phyloP scores from a whole-genome alignment of 2,113 vertebrate species.

The Muntiacus muntjak region DNA sequence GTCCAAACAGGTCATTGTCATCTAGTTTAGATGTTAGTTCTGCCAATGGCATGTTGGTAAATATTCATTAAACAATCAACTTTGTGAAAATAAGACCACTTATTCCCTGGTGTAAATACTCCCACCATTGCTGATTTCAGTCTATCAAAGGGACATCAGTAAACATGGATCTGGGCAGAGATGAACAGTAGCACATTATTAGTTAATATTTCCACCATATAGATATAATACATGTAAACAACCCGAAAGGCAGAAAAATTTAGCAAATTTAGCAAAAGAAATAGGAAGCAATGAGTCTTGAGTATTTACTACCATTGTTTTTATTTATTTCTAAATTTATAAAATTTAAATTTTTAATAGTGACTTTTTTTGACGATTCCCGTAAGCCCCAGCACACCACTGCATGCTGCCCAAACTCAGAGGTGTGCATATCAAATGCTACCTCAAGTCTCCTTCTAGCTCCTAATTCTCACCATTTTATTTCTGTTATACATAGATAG shows the following conservation, averaged over 20 bases:
- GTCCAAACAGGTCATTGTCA: neutral
- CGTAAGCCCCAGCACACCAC: neutral
- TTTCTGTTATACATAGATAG: conserved; percentile 14
- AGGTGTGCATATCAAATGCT: neutral
- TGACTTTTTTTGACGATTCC: neutral
- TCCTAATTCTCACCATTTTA: neutral
- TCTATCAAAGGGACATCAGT: neutral
- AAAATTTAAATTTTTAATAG: neutral
- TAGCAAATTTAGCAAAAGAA: neutral
- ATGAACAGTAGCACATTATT: too few species aligned
- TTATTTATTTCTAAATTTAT: neutral
- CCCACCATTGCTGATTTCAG: neutral
- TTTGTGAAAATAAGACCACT: neutral
- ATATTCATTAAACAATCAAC: neutral
- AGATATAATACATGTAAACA: neutral
- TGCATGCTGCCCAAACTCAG: neutral
- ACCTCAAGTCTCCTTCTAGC: neutral
- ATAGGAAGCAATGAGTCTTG: neutral
- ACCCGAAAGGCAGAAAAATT: neutral
- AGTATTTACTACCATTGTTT: neutral
- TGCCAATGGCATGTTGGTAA: neutral
- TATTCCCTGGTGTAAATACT: neutral
- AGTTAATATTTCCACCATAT: neutral
- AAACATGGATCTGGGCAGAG: neutral
- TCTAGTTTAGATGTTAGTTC: neutral